Percentiles rank a stretch among this genome's conserved stretches.
Evolutionary conservation across 35 echinoderm and acorn worm genomes (phyloP).

Genomic region (Ophiothrix spiculata): DNA sequence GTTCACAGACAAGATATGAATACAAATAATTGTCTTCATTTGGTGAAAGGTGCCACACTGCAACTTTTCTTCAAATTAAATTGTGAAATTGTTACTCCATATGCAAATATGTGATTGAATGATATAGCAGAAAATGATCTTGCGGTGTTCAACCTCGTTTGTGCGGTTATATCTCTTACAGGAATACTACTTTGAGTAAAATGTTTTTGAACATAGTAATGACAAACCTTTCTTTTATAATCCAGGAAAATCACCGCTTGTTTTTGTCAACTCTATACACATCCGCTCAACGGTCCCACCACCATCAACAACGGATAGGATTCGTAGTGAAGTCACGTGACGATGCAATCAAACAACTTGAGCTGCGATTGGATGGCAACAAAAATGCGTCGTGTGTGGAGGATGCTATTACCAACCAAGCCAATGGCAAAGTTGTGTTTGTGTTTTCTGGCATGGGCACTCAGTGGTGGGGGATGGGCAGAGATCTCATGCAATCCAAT

Average conservation of each 20-base stretch:
- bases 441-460: constrained; percentile 82
- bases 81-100: too few relatives aligned
- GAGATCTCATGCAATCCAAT: constrained; percentile 46
- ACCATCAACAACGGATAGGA: constrained; percentile 45
- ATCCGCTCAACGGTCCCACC: constrained; percentile 27
- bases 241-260: neutral
- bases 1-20: too few relatives aligned
- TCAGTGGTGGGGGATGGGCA: constrained; percentile 82
- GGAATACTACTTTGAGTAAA: too few relatives aligned
- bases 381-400: constrained; percentile 12
- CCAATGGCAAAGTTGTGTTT: constrained; percentile 26
- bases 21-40: too few relatives aligned
- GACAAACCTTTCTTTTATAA: too few relatives aligned
- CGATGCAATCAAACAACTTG: constrained; percentile 1
- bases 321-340: constrained; percentile 23
- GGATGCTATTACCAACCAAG: neutral
- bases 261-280: constrained; percentile 36
- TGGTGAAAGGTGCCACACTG: too few relatives aligned
- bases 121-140: too few relatives aligned
- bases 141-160: too few relatives aligned
- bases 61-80: too few relatives aligned
- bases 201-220: too few relatives aligned
- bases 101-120: too few relatives aligned
- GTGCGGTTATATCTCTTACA: too few relatives aligned
- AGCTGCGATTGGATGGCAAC: neutral